Conservation (phyloP, 1,140 invertebrate species). For the Aphaenogaster rudis region DNA sequence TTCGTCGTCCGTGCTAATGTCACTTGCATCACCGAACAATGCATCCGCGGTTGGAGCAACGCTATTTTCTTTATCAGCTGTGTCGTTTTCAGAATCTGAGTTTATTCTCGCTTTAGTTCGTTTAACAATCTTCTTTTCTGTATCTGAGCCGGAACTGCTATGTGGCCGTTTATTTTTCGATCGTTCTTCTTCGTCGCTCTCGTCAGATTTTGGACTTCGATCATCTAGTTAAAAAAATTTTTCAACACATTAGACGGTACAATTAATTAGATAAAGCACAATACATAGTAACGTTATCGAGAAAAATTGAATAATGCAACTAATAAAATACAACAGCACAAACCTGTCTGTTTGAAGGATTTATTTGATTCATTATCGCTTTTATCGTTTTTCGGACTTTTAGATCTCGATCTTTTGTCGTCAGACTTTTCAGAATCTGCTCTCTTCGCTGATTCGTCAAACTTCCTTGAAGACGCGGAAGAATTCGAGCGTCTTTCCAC, state of each 20-base stretch:
- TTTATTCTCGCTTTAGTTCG: slow-evolving; percentile 86
- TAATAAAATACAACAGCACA: slow-evolving; percentile 21
- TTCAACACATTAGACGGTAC: not conserved
- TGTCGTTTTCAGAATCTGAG: slow-evolving; percentile 87
- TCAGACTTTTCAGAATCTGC: slow-evolving; percentile 55
- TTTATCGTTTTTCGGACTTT: slow-evolving; percentile 84
- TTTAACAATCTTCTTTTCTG: slow-evolving; percentile 73
- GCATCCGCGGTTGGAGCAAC: slow-evolving; percentile 91
- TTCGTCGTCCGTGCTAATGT: slow-evolving; percentile 95
- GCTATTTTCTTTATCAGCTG: slow-evolving; percentile 83
- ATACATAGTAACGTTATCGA: not conserved
- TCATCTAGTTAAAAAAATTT: slow-evolving; percentile 47
- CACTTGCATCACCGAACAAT: slow-evolving; percentile 97
- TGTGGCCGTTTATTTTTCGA: slow-evolving; percentile 77
- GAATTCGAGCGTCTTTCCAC: slow-evolving; percentile 87
- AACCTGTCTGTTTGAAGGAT: slow-evolving; percentile 77
- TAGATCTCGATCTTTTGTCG: slow-evolving; percentile 77
- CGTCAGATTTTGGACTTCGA: slow-evolving; percentile 74
- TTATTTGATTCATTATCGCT: slow-evolving; percentile 84
- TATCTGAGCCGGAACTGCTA: slow-evolving; percentile 81
- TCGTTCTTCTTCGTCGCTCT: slow-evolving; percentile 64
- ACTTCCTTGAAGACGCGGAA: slow-evolving; percentile 83
- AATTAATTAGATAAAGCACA: not conserved
- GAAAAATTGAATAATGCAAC: not conserved
- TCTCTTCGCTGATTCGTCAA: slow-evolving; percentile 60